A percentile compares a stretch with the other conserved stretches of the same genome.
These are phyloP conservation scores for Oncorhynchus mykiss DNA, from an alignment of 2,113 vertebrate species.

Conservation along the genomic window DNA sequence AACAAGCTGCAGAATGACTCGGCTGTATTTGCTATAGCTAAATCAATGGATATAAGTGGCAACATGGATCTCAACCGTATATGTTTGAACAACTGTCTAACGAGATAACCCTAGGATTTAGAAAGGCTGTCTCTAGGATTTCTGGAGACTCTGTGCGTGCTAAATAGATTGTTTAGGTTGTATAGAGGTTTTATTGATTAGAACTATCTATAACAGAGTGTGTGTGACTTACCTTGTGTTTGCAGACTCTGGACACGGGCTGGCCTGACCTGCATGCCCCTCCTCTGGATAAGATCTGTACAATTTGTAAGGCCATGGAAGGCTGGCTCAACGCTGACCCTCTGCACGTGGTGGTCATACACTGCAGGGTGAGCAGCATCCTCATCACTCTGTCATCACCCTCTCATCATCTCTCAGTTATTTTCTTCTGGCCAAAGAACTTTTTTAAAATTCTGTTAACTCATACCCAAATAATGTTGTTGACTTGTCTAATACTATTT, in stretches of 20 bases:
- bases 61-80: not conserved
- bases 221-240: not conserved
- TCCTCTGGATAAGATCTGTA: slow-evolving; percentile 91
- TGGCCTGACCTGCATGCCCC: slow-evolving; percentile 96
- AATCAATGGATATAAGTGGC: slow-evolving; percentile 1
- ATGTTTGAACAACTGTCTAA: slow-evolving; percentile 9
- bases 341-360: slow-evolving; percentile 90
- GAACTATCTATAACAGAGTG: not conserved
- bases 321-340: slow-evolving; percentile 89
- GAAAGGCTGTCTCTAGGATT: not conserved
- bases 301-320: slow-evolving; percentile 96
- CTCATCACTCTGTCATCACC: not conserved
- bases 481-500: no score
- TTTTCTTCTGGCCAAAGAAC: not conserved
- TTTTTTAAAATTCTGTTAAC: no score
- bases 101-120: not conserved
- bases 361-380: slow-evolving; percentile 84
- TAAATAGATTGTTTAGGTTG: no score
- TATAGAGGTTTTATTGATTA: no score
- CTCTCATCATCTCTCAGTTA: not conserved
- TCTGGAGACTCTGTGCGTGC: not conserved
- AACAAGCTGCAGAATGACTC: not conserved
- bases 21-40: not conserved
- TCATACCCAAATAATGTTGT: no score
- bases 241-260: slow-evolving; percentile 88